These are phyloP conservation scores for Machaerirhynchus nigripectus DNA, from an alignment of 2,113 vertebrate genomes.

Conservation along the genomic window DNA sequence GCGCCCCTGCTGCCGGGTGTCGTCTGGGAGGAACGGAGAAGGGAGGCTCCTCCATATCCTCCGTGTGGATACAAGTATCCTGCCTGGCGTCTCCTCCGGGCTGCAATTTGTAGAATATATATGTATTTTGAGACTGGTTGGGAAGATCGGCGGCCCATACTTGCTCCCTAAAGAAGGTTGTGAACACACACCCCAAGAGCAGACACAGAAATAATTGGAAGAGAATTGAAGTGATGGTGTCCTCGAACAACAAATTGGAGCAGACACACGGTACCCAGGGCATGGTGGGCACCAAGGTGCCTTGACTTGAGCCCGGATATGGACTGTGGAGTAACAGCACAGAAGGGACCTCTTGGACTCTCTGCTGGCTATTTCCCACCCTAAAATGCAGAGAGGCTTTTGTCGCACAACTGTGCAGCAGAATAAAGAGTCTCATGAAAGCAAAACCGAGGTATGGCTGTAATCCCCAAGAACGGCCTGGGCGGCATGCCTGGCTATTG, in stretches of 20 bases:
- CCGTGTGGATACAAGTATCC: rapidly evolving
- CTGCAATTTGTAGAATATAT: rapidly evolving
- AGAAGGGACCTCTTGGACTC: constrained; percentile 2
- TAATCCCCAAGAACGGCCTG: neutral
- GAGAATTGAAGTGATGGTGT: neutral
- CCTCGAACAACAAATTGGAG: rapidly evolving
- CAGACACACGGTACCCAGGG: neutral
- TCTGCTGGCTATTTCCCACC: neutral
- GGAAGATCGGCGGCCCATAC: neutral
- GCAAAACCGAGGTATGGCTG: neutral
- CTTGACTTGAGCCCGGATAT: neutral
- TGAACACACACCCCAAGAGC: neutral
- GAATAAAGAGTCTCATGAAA: neutral
- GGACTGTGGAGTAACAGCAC: neutral
- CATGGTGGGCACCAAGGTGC: neutral
- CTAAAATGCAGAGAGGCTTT: neutral
- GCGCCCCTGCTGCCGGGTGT: neutral
- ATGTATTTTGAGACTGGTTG: neutral
- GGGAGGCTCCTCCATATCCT: neutral
- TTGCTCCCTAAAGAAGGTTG: neutral
- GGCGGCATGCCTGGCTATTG: neutral
- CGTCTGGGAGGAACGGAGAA: neutral
- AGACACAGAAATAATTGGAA: neutral
- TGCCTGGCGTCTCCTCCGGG: neutral
- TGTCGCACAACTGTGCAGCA: neutral